Percentiles rank a stretch among this genome's conserved stretches.
phyloP scores from a whole-genome alignment of 2,113 vertebrate genomes.

The Hippocampus zosterae region DNA sequence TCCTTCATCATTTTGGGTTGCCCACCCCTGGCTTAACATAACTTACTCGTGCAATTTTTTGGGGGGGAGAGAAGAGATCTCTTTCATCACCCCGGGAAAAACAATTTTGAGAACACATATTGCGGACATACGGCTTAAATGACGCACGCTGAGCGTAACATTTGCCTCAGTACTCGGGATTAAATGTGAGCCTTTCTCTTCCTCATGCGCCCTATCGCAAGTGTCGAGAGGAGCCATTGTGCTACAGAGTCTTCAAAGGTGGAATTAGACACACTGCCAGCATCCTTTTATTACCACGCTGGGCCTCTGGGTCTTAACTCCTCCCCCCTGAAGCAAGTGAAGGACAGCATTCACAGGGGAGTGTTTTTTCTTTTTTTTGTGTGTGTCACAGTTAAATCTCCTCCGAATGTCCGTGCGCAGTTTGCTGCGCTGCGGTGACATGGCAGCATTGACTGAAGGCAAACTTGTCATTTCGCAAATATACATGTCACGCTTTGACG shows the following conservation, averaged over 20 bases:
- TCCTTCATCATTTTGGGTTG: too few relatives aligned
- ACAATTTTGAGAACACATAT: not conserved
- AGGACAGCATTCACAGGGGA: slow-evolving; percentile 15
- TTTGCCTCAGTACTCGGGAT: slow-evolving; percentile 29
- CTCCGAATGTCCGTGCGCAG: slow-evolving; percentile 14
- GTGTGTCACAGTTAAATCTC: slow-evolving; percentile 4
- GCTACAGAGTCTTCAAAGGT: slow-evolving; percentile 33
- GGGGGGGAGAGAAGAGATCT: not conserved
- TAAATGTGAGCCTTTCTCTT: slow-evolving; percentile 36
- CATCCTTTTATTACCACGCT: slow-evolving; percentile 18
- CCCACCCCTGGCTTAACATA: not conserved
- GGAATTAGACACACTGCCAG: slow-evolving; percentile 25
- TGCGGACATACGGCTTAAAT: slow-evolving; percentile 19
- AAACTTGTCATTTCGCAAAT: not conserved
- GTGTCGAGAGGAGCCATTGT: slow-evolving; percentile 27
- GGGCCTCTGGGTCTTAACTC: slow-evolving; percentile 14
- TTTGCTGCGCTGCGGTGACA: slow-evolving; percentile 13
- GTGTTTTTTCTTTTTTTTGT: slow-evolving; percentile 1
- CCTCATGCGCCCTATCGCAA: slow-evolving; percentile 8
- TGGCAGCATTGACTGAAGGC: slow-evolving; percentile 10
- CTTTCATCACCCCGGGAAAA: not conserved
- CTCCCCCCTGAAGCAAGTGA: not conserved
- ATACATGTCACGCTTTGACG: not conserved
- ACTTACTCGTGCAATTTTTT: not conserved
- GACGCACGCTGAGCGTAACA: slow-evolving; percentile 10